A percentile compares a stretch with the other conserved stretches of the same genome.
Conservation (phyloP, 2,888 invertebrate species). For the Fragum whitleyi region DNA sequence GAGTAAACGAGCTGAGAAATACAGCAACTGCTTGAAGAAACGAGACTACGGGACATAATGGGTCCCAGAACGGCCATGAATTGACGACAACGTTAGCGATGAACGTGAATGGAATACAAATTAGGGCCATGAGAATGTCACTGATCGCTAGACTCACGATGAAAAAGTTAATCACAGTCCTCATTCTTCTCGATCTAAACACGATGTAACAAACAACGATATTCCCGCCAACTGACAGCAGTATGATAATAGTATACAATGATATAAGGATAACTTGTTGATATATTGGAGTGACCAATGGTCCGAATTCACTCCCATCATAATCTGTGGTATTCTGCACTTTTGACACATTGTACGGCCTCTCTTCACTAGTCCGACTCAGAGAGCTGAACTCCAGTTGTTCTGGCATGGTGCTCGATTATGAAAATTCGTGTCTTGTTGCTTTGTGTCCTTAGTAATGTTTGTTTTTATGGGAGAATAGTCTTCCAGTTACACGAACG, state of each 20-base stretch:
- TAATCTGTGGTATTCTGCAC: not conserved
- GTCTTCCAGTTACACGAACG: no score
- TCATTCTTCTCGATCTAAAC: slow-evolving; percentile 92
- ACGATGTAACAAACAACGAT: slow-evolving; percentile 93
- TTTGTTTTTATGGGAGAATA: no score
- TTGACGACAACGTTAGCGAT: slow-evolving; percentile 91
- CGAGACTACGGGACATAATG: slow-evolving; percentile 93
- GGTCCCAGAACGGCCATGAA: slow-evolving; percentile 95
- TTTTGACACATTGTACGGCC: not conserved
- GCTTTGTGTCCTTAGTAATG: no score
- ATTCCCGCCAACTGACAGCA: slow-evolving; percentile 86
- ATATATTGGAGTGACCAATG: slow-evolving; percentile 74
- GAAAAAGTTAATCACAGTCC: slow-evolving; percentile 94
- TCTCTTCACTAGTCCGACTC: not conserved
- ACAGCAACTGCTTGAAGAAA: slow-evolving; percentile 89
- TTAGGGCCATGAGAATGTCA: slow-evolving; percentile 85
- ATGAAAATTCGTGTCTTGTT: no score
- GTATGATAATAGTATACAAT: slow-evolving; percentile 85
- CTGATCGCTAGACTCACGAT: slow-evolving; percentile 85
- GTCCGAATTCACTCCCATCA: slow-evolving; percentile 36
- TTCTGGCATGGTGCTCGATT: not conserved
- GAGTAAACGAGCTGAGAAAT: slow-evolving; percentile 93
- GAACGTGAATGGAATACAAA: slow-evolving; percentile 87
- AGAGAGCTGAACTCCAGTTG: not conserved
- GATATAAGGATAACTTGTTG: slow-evolving; percentile 84